Percentiles rank a stretch among this genome's conserved stretches.
Evolutionary conservation across 35 echinoderm and acorn worm genomes (phyloP).

Genomic region (Ophioderma brevispina): DNA sequence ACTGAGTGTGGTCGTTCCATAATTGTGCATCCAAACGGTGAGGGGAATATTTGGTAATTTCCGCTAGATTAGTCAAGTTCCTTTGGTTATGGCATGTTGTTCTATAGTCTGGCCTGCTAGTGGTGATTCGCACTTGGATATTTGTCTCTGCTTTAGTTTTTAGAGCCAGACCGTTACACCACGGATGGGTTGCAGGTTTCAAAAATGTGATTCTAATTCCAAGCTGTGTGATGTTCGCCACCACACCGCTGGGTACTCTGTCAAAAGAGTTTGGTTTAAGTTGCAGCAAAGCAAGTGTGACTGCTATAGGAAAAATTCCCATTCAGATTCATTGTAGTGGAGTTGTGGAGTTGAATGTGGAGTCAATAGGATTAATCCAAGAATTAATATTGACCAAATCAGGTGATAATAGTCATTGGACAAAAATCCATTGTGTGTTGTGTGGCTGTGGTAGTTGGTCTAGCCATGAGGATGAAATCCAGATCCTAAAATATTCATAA

Average conservation of each 20-base stretch:
- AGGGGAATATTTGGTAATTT: too few relatives aligned
- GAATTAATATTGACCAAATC: too few relatives aligned
- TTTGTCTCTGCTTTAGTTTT: not conserved
- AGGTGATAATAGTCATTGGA: too few relatives aligned
- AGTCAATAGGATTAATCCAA: too few relatives aligned
- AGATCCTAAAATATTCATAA: too few relatives aligned
- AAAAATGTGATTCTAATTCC: not conserved
- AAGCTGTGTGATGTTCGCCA: not conserved
- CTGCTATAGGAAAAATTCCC: not conserved
- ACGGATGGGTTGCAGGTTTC: not conserved
- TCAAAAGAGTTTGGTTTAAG: not conserved
- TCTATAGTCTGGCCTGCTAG: not conserved
- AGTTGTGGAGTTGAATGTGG: not conserved
- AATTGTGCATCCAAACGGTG: not conserved
- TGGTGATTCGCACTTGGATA: not conserved
- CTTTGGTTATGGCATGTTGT: too few relatives aligned
- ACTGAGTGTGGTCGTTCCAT: not conserved
- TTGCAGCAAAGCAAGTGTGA: not conserved
- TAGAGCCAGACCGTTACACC: not conserved
- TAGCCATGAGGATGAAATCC: too few relatives aligned
- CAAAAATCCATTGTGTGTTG: too few relatives aligned
- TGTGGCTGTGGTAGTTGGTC: too few relatives aligned
- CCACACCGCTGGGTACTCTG: not conserved
- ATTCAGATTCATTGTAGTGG: not conserved
- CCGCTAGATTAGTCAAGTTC: too few relatives aligned